Evolutionary conservation across 2,113 vertebrate species (phyloP), one percentile per base, ranked within the genome.

Genomic region (Tachycineta bicolor): DNA sequence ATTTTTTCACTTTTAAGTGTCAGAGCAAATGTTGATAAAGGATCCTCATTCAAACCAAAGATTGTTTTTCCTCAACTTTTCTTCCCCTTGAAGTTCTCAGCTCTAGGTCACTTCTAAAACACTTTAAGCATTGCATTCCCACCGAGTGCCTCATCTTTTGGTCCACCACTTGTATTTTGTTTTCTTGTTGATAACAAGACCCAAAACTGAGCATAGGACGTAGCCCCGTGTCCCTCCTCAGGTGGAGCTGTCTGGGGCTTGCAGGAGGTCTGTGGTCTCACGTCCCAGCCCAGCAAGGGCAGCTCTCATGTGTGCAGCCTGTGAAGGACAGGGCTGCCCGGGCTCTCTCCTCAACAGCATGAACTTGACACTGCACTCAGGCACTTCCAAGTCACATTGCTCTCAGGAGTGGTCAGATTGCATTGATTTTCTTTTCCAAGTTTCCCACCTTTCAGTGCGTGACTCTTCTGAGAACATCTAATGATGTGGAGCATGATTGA

Each of bases 131-230:
- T 47, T 73, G 12, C 33, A 43, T 78, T 83, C 50, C 7, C 31
- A 19, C 11, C 5, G 1, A n/a, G 8, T 46, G 23, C 43, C 24
- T 63, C 43, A 34, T 62, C 43, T 67, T 71, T 49, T 76, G 31
- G 47, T 59, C 25, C 50, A 24, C 14, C 12, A 59, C 44, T 37
- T 77, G 20, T 44, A 3, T 49, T 89, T 70, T 73, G n/a, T 46
- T 64, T 58, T 47, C 33, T 12, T 12, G 16, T 24, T 86, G 31
- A 11, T 83, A 50, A 15, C 11, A 58, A 47, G 44, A 22, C 18
- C 29, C 41, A 24, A 53, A 82, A 12, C n/a, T 47, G 37, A 68
- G 25, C 20, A 3, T 0, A 31, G 43, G 37, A 8, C 0, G 0
- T 17, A 29, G 39, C 23, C 18, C n/a, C 17, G 1, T 12, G 7